Conservation (phyloP, 2,113 vertebrate genomes). For the Amazona vittata region DNA sequence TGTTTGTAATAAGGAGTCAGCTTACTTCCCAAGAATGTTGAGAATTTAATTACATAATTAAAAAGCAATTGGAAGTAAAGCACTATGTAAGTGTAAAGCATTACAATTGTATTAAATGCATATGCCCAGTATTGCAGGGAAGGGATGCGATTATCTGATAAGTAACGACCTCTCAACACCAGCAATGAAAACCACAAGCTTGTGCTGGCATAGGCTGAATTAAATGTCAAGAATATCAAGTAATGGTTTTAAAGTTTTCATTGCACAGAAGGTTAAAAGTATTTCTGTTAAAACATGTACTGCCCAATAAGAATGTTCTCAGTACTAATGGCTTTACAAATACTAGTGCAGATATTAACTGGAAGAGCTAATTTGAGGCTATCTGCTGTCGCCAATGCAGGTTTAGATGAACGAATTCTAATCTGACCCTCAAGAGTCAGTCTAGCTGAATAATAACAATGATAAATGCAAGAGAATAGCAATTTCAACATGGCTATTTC, state of each 20-base stretch:
- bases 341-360: slow-evolving; percentile 62
- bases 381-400: slow-evolving; percentile 64
- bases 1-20: slow-evolving; percentile 49
- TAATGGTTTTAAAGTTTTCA: slow-evolving; percentile 26
- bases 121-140: slow-evolving; percentile 37
- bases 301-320: neutral
- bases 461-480: slow-evolving; percentile 83
- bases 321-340: slow-evolving; percentile 32
- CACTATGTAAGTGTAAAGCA: slow-evolving; percentile 49
- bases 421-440: slow-evolving; percentile 81
- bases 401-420: slow-evolving; percentile 80
- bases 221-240: slow-evolving; percentile 33
- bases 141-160: slow-evolving; percentile 60
- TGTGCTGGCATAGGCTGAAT: slow-evolving; percentile 32
- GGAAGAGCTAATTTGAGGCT: slow-evolving; percentile 63
- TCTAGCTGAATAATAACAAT: slow-evolving; percentile 81
- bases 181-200: slow-evolving; percentile 27
- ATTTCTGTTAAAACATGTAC: slow-evolving; percentile 29
- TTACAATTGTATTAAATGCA: slow-evolving; percentile 55
- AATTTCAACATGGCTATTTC: slow-evolving; percentile 80
- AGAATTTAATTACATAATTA: slow-evolving; percentile 68
- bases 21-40: slow-evolving; percentile 58
- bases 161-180: slow-evolving; percentile 50
- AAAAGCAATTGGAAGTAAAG: slow-evolving; percentile 59
- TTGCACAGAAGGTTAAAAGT: slow-evolving; percentile 32